Evolutionary conservation across 2,797 vertebrate species (phyloP).

Genomic region (Eremophila alpestris): DNA sequence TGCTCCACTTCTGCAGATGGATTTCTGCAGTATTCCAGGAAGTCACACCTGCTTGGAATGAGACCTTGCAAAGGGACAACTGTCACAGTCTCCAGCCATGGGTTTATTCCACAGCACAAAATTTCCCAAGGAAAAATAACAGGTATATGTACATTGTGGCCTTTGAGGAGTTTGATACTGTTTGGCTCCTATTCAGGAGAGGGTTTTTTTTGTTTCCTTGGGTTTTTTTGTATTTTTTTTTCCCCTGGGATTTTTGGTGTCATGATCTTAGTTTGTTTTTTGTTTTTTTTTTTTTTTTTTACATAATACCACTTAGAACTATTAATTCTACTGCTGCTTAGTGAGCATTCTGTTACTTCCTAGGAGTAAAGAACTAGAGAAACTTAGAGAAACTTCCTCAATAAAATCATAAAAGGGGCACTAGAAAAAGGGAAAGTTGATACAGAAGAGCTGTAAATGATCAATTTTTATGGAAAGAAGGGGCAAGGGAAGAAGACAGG

Average conservation of each 20-base stretch:
- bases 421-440: background rate
- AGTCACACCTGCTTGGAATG: background rate
- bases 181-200: fast-evolving
- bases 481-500: background rate
- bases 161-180: background rate
- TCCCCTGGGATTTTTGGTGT: background rate
- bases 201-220: no score
- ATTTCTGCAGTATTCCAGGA: background rate
- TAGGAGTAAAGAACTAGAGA: background rate
- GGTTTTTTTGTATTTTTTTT: no score
- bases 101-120: background rate
- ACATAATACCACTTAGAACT: background rate
- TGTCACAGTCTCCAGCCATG: background rate
- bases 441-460: background rate
- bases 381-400: background rate
- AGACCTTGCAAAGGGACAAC: background rate
- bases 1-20: background rate
- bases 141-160: background rate
- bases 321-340: background rate
- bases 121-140: background rate
- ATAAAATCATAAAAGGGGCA: background rate
- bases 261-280: background rate
- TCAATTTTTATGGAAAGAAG: background rate
- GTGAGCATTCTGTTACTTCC: background rate
- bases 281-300: background rate